Evolutionary conservation across 2,797 vertebrate genomes (phyloP).

Genomic region (Argyrosomus regius): DNA sequence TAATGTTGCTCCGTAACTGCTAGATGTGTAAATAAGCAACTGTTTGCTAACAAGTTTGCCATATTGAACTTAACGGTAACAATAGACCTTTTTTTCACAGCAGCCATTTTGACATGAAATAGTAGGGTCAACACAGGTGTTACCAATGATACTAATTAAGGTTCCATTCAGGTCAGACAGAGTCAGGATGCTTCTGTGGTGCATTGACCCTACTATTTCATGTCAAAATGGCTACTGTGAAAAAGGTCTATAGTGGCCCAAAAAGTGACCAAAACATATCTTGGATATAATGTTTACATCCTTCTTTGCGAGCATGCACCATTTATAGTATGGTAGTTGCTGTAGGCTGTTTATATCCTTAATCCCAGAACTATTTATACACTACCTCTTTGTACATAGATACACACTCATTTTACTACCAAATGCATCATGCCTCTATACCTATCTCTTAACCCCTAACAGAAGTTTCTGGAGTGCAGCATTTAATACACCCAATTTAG

Average conservation of each 20-base stretch:
- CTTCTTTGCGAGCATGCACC: conserved; percentile 28
- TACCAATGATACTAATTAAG: no score
- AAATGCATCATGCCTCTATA: conserved; percentile 25
- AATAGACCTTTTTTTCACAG: no score
- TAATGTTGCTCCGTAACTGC: not conserved
- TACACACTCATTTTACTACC: conserved; percentile 5
- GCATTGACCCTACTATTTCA: no score
- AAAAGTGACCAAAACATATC: not conserved
- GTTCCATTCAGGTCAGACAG: no score
- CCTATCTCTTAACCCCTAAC: conserved; percentile 24
- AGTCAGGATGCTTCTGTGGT: no score
- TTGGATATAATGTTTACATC: conserved; percentile 11
- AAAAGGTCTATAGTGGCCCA: not conserved
- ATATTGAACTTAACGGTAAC: not conserved
- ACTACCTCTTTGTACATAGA: conserved; percentile 19
- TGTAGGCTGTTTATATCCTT: conserved; percentile 31
- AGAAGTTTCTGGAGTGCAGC: conserved; percentile 24
- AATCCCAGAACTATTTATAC: conserved; percentile 46
- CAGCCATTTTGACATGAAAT: no score
- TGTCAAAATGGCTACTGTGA: no score
- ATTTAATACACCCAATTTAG: conserved; percentile 33
- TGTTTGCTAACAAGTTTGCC: not conserved
- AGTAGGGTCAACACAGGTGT: no score
- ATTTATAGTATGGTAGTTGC: conserved; percentile 19
- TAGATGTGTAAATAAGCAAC: not conserved